Evolutionary conservation across 2,113 vertebrate genomes (phyloP).

Genomic region (Ceyx cyanopectus): DNA sequence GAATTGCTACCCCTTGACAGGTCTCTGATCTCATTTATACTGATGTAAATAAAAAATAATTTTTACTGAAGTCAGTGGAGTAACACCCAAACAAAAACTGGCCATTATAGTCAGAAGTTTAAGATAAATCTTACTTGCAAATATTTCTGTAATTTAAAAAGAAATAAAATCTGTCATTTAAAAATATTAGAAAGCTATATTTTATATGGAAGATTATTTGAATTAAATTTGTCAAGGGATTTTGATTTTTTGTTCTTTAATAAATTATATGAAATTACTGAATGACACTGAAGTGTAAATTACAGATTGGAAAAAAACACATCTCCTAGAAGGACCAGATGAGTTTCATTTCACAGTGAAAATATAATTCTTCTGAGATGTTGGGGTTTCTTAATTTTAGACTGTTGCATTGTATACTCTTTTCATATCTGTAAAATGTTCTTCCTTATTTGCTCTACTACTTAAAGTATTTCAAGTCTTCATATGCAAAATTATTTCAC

Average conservation of each 20-base stretch:
- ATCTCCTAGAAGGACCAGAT: background rate
- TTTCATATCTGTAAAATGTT: background rate
- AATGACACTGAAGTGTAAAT: background rate
- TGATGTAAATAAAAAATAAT: no score
- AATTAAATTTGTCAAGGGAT: background rate
- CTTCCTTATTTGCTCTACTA: background rate
- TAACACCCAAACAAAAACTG: no score
- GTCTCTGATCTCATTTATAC: no score
- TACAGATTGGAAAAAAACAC: background rate
- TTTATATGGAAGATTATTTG: background rate
- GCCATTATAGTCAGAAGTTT: no score
- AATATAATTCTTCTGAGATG: background rate
- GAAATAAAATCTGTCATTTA: no score
- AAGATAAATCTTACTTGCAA: no score
- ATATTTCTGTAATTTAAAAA: no score
- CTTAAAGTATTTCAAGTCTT: background rate
- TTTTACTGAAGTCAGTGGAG: no score
- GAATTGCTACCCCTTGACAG: no score
- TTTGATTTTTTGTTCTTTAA: background rate
- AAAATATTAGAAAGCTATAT: no score
- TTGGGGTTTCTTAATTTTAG: background rate
- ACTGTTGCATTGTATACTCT: background rate
- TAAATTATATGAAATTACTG: background rate
- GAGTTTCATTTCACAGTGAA: background rate
- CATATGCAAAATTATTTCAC: background rate